Evolutionary conservation across 2,113 vertebrate species (phyloP), one percentile per base, ranked within the genome.

Genomic region (Lophotis ruficrista): DNA sequence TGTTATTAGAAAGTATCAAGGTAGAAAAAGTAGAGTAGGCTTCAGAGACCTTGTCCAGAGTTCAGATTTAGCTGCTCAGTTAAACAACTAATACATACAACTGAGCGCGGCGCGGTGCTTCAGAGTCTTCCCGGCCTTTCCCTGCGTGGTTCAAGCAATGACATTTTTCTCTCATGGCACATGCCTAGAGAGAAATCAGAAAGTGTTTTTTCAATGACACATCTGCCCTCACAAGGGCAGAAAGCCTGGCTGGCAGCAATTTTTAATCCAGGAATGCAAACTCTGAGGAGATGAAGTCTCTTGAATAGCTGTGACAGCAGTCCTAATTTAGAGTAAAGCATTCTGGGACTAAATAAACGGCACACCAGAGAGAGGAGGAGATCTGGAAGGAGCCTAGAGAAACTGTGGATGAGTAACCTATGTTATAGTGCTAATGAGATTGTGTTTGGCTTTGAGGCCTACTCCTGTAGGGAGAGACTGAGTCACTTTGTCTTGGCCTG

Each of bases 391-490:
- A 94, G 89, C 33, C 76, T 62, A 82, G 54, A 90, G 57, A 83
- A 94, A 65, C 71, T 61, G 43, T 56, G 51, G 64, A 56, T 94
- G 83, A 94, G 71, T 90, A 92, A 81, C 64, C 38, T 17, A 33
- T n/a, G 64, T 78, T 83, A 76, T 90, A 77, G 75, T 88, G 87
- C 50, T 92, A 81, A 90, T 64, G 43, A 93, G 68, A 89, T 93
- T 31, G 31, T 41, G 28, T 86, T 92, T 87, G 86, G 41, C 72
- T 95, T 56, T 2, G 7, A 81, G 51, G 43, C 62, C 47, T 70
- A 1, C 65, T 65, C 70, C 85, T 78, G 60, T 20, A 56, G 53
- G 64, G 54, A 81, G 38, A 64, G 64, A 48, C 72, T 56, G 69
- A 94, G 64, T 92, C 72, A 84, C 56, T 90, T 87, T 94, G 89